phyloP scores from a whole-genome alignment of 2,888 invertebrate species.

The Cecidostiba fungosa region DNA sequence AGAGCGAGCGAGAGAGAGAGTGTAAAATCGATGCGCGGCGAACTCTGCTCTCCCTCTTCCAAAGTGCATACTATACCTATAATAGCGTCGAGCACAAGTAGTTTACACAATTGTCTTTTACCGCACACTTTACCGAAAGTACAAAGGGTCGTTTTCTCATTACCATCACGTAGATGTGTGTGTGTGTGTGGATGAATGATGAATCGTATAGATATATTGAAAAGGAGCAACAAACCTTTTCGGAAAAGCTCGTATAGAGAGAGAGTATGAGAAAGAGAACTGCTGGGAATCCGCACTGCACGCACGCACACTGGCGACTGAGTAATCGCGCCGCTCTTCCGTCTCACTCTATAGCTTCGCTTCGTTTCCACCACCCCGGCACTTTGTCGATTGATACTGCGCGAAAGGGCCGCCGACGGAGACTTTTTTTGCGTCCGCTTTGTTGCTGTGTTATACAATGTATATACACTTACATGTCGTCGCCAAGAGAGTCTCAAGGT shows the following conservation, averaged over 20 bases:
- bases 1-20: background rate
- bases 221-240: background rate
- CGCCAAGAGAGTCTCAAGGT: background rate
- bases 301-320: background rate
- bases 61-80: background rate
- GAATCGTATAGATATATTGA: no score
- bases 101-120: background rate
- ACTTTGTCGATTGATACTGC: background rate
- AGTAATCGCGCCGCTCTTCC: background rate
- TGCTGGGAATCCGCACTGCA: background rate
- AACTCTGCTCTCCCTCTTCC: conserved; percentile 13
- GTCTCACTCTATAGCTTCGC: no score
- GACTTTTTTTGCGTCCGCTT: background rate
- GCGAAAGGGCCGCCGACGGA: background rate
- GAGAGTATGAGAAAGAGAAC: background rate
- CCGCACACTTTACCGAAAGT: background rate
- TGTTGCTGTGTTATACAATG: no score
- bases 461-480: no score
- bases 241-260: background rate
- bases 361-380: background rate
- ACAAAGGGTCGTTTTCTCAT: no score
- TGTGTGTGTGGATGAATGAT: no score
- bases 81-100: background rate
- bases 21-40: conserved; percentile 24
- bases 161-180: no score